These are phyloP conservation scores for Paracentrotus lividus DNA, from an alignment of 53 echinoderm and acorn worm species.

Conservation along the genomic window DNA sequence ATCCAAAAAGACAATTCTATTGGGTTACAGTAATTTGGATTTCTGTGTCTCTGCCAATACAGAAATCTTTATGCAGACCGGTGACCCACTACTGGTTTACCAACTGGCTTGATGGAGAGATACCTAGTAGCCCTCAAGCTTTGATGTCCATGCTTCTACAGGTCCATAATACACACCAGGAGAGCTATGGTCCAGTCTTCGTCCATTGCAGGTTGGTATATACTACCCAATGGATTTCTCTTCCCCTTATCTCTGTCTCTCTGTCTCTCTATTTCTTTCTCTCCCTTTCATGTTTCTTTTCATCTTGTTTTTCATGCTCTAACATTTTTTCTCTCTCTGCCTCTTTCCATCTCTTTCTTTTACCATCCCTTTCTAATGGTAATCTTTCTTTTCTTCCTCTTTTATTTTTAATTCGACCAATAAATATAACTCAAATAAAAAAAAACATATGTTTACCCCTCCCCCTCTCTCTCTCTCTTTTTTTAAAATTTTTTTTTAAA, in stretches of 20 bases:
- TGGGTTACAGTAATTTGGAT: background rate
- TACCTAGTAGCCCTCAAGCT: slow-evolving; percentile 71
- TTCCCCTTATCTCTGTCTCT: background rate
- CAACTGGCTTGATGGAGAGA: slow-evolving; percentile 69
- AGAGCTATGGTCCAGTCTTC: slow-evolving; percentile 83
- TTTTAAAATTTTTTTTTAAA: no score
- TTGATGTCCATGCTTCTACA: slow-evolving; percentile 82
- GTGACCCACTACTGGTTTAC: slow-evolving; percentile 87
- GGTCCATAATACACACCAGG: slow-evolving; percentile 82
- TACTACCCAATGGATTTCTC: no score
- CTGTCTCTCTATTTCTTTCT: background rate
- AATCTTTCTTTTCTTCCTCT: no score
- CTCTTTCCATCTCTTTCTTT: no score
- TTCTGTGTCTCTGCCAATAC: background rate
- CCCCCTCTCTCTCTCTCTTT: no score
- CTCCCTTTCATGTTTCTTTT: no score
- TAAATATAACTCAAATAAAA: no score
- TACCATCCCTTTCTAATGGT: no score
- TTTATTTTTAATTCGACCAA: no score
- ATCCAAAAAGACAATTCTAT: background rate
- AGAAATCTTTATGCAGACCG: slow-evolving; percentile 86
- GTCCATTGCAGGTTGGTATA: slow-evolving; percentile 84
- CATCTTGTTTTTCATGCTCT: no score
- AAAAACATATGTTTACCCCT: no score
- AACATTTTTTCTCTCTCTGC: no score